Evolutionary conservation across 2,797 vertebrate genomes (phyloP).

Genomic region (Leuciscus waleckii): DNA sequence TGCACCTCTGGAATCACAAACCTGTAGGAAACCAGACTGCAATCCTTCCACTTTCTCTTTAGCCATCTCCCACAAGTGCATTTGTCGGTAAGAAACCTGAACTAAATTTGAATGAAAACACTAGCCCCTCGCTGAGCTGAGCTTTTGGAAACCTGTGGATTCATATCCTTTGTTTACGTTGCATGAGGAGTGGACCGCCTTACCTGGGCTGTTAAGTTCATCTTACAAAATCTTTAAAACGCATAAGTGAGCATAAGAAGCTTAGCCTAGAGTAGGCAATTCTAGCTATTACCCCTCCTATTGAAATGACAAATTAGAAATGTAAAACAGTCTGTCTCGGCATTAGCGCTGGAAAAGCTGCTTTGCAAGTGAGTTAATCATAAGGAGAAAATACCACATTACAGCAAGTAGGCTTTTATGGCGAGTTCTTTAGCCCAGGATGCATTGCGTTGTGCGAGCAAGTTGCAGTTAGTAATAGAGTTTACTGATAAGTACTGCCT

Average conservation of each 20-base stretch:
- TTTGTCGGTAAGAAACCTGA: conserved; percentile 7
- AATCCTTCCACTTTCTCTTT: conserved; percentile 25
- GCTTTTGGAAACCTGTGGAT: conserved; percentile 65
- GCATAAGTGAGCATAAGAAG: conserved; percentile 81
- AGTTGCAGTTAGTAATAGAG: neutral
- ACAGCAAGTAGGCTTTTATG: conserved; percentile 63
- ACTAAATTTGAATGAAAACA: conserved; percentile 29
- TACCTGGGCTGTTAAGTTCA: conserved; percentile 77
- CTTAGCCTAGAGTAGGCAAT: conserved; percentile 79
- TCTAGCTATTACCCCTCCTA: conserved; percentile 70
- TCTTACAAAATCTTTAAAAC: conserved; percentile 79
- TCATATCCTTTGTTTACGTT: conserved; percentile 78
- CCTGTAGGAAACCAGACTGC: conserved; percentile 68
- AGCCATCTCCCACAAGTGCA: conserved; percentile 20
- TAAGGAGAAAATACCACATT: conserved; percentile 67
- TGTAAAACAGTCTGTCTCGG: conserved; percentile 82
- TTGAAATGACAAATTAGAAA: conserved; percentile 83
- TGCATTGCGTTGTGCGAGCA: neutral
- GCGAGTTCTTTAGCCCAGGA: conserved; percentile 10
- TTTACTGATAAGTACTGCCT: neutral
- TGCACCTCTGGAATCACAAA: conserved; percentile 68
- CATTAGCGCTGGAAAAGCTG: conserved; percentile 64
- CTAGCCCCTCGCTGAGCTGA: conserved; percentile 66
- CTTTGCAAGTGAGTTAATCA: conserved; percentile 76
- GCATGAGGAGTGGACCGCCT: conserved; percentile 72